Evolutionary conservation across 2,113 vertebrate species (phyloP).

Genomic region (Turdus rufiventris): DNA sequence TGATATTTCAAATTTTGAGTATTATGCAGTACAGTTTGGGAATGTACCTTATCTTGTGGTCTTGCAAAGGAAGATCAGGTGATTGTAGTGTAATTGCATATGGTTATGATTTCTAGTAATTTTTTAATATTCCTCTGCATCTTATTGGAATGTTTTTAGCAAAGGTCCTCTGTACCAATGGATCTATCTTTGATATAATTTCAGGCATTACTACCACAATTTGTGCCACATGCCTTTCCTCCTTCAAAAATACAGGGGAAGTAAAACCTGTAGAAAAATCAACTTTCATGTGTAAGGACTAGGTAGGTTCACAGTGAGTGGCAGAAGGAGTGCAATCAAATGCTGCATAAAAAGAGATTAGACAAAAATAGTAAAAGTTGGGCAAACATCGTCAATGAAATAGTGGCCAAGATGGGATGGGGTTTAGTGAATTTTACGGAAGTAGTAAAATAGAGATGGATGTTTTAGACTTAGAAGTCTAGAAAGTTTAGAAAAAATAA

Average conservation of each 20-base stretch:
- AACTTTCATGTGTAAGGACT: not conserved
- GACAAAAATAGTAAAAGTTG: not conserved
- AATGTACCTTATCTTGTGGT: not conserved
- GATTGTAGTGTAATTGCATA: not conserved
- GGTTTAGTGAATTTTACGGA: not conserved
- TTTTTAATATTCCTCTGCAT: not conserved
- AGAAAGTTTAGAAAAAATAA: not conserved
- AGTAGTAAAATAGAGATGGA: not conserved
- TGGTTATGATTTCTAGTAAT: not conserved
- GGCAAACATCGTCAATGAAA: not conserved
- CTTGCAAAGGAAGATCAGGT: not conserved
- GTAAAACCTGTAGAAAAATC: not conserved
- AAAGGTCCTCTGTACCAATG: fast-evolving
- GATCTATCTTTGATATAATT: not conserved
- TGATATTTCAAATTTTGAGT: not conserved
- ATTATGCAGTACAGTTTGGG: not conserved
- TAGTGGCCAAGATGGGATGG: not conserved
- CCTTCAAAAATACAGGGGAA: not conserved
- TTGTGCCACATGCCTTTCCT: not conserved
- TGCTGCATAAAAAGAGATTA: not conserved
- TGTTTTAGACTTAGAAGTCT: not conserved
- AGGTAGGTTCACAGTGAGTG: not conserved
- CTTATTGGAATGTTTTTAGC: not conserved
- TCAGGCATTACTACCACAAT: not conserved
- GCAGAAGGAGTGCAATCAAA: not conserved